A percentile compares a stretch with the other conserved stretches of the same genome.
These are phyloP conservation scores for Caenorhabditis plicata DNA, from an alignment of 2,888 invertebrate species.

Conservation along the genomic window DNA sequence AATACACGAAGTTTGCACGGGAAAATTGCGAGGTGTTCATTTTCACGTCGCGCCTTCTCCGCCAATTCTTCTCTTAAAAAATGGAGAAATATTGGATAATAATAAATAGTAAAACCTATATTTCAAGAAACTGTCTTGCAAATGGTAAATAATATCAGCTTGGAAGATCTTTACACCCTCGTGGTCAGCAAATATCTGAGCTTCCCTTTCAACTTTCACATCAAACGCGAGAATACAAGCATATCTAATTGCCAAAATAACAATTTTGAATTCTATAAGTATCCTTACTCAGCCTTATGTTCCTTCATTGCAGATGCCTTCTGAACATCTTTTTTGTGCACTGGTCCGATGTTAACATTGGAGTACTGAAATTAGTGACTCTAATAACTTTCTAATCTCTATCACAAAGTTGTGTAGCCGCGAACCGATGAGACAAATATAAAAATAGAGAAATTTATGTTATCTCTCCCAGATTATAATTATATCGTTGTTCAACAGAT, in stretches of 20 bases:
- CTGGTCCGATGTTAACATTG: conserved; percentile 96
- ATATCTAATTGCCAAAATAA: conserved; percentile 73
- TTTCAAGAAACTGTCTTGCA: conserved; percentile 86
- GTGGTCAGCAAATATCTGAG: conserved; percentile 92
- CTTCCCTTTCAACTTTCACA: conserved; percentile 89
- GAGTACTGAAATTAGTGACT: too few relatives aligned
- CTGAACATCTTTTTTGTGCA: conserved; percentile 98
- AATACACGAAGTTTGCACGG: conserved; percentile 85
- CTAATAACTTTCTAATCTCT: too few relatives aligned
- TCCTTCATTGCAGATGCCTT: conserved; percentile 99
- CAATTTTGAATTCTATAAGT: background rate
- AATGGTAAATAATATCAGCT: conserved; percentile 98
- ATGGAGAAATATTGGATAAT: conserved; percentile 1
- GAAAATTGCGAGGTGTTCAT: conserved; percentile 95
- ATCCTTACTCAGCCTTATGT: conserved; percentile 80
- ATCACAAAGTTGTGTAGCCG: too few relatives aligned
- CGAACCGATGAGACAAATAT: too few relatives aligned
- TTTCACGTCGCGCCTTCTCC: conserved; percentile 87
- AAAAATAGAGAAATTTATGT: too few relatives aligned
- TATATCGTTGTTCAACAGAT: too few relatives aligned
- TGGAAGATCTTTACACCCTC: conserved; percentile 89
- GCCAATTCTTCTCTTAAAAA: conserved; percentile 83
- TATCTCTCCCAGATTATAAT: too few relatives aligned
- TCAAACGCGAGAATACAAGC: conserved; percentile 99
- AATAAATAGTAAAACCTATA: conserved; percentile 48